These are phyloP conservation scores for Cinara cedri DNA, from an alignment of 2,888 invertebrate species.

Conservation along the genomic window DNA sequence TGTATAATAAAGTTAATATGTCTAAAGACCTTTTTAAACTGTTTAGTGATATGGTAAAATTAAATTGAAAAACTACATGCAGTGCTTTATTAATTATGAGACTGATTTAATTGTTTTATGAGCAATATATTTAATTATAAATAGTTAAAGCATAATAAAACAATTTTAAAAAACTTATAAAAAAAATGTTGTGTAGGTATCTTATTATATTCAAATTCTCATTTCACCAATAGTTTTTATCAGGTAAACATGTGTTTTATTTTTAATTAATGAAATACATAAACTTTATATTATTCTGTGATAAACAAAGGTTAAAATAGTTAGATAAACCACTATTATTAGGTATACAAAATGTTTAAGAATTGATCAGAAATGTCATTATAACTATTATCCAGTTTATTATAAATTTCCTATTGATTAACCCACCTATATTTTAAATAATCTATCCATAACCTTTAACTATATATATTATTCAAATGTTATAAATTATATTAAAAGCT, in stretches of 20 bases:
- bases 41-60: neutral
- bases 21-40: constrained; percentile 11
- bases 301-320: constrained; percentile 44
- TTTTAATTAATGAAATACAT: constrained; percentile 29
- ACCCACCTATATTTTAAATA: too few species aligned
- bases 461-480: too few species aligned
- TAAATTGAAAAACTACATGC: neutral
- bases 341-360: neutral
- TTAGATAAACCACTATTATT: constrained; percentile 40
- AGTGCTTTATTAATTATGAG: neutral
- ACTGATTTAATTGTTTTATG: neutral
- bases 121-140: neutral
- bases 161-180: constrained; percentile 15
- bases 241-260: constrained; percentile 49
- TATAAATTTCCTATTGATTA: too few species aligned
- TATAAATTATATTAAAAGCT: too few species aligned
- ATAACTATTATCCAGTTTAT: neutral
- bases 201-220: constrained; percentile 15
- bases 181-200: neutral
- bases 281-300: constrained; percentile 1
- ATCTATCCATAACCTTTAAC: too few species aligned
- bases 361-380: neutral
- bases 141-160: neutral
- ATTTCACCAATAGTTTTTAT: constrained; percentile 32
- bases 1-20: neutral